Conservation (phyloP, 92 coral and sea anemone genomes). For the Pocillopora grandis region DNA sequence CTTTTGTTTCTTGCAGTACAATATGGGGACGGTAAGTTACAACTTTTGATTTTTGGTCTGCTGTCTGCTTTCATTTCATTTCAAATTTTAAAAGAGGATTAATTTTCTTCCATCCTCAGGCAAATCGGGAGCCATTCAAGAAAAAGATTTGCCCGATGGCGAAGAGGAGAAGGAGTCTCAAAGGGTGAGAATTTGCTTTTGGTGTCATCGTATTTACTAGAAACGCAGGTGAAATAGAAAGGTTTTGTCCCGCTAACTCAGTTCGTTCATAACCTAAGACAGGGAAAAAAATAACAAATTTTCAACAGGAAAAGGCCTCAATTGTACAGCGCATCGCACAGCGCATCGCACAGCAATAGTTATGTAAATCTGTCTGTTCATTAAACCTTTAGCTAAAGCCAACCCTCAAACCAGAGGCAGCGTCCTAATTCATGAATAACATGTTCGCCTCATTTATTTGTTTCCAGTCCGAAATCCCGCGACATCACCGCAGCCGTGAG, state of each 20-base stretch:
- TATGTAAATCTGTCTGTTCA: no score
- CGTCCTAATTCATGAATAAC: no score
- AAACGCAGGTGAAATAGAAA: no score
- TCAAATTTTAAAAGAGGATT: no score
- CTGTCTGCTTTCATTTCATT: not conserved
- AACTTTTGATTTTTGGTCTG: not conserved
- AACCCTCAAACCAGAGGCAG: no score
- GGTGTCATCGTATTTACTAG: not conserved
- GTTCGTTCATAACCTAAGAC: no score
- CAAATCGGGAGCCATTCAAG: conserved; percentile 8
- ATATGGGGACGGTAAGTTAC: conserved; percentile 35
- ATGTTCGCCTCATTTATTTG: not conserved
- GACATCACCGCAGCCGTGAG: conserved; percentile 68
- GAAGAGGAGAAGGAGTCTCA: conserved; percentile 22
- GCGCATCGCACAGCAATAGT: no score
- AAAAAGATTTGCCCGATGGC: conserved; percentile 20
- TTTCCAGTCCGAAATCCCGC: conserved; percentile 57
- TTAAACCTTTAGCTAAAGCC: no score
- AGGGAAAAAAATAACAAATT: no score
- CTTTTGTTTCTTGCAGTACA: conserved; percentile 16
- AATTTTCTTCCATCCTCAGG: conserved; percentile 3
- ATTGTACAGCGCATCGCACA: no score
- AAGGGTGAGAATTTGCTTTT: conserved; percentile 1
- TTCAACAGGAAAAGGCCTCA: no score
- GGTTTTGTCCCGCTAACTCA: no score